These are phyloP conservation scores for Cabera pusaria DNA, from an alignment of 2,888 invertebrate species.

Conservation along the genomic window DNA sequence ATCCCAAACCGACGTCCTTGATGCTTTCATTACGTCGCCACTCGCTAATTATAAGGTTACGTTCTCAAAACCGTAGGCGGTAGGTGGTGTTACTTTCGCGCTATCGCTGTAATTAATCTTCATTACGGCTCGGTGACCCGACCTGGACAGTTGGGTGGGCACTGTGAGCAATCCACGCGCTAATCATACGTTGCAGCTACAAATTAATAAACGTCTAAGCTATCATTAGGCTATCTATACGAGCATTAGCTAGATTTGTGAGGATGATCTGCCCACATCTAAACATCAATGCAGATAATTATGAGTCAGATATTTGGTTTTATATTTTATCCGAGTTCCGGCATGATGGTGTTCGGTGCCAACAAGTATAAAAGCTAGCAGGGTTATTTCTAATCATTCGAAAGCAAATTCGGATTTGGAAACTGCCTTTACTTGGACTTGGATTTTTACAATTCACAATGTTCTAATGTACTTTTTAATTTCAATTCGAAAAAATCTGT, in stretches of 20 bases:
- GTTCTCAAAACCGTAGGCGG: not conserved
- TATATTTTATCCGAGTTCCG: not conserved
- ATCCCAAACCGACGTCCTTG: slow-evolving; percentile 14
- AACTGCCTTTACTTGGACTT: too few relatives aligned
- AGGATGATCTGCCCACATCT: too few relatives aligned
- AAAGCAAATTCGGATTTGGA: too few relatives aligned
- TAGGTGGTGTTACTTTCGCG: slow-evolving; percentile 17
- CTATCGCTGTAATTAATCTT: slow-evolving; percentile 14
- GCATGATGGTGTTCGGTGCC: too few relatives aligned
- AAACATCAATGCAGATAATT: too few relatives aligned
- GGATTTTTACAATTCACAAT: too few relatives aligned
- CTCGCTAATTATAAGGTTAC: slow-evolving; percentile 14
- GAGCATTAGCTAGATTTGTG: too few relatives aligned
- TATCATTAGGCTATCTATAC: slow-evolving; percentile 11
- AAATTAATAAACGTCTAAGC: not conserved
- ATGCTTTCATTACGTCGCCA: slow-evolving; percentile 12
- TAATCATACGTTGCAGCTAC: slow-evolving; percentile 6
- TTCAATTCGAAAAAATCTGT: too few relatives aligned
- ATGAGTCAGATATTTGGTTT: too few relatives aligned
- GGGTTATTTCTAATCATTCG: too few relatives aligned
- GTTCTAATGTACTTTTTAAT: too few relatives aligned
- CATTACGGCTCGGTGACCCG: slow-evolving; percentile 13
- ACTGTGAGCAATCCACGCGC: slow-evolving; percentile 1
- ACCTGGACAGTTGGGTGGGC: slow-evolving; percentile 8
- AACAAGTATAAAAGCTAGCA: too few relatives aligned